phyloP scores from a whole-genome alignment of 2,888 invertebrate genomes.

The Ennomos fuscantarius region DNA sequence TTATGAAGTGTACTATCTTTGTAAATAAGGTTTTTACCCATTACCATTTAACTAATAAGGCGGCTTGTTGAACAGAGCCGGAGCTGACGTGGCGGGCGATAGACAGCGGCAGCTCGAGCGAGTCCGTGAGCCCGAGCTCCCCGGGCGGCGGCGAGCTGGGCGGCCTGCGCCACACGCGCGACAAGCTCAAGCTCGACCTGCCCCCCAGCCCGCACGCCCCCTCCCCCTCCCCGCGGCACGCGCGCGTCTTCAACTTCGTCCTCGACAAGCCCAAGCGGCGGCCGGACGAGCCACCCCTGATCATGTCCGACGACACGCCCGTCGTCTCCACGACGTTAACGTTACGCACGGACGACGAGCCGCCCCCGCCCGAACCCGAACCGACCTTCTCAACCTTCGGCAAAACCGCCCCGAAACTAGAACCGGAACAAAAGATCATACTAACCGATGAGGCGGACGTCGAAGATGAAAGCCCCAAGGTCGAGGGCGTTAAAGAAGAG shows the following conservation, averaged over 20 bases:
- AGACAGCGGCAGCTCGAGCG: conserved; percentile 75
- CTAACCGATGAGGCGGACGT: conserved; percentile 54
- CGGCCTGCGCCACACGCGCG: conserved; percentile 89
- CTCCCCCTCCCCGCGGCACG: conserved; percentile 73
- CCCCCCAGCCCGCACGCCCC: conserved; percentile 83
- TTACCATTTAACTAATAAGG: too few species aligned
- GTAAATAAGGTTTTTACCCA: too few species aligned
- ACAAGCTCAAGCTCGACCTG: conserved; percentile 89
- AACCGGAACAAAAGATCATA: conserved; percentile 65
- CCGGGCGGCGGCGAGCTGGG: conserved; percentile 82
- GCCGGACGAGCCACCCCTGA: conserved; percentile 61
- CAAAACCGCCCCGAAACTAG: conserved; percentile 66
- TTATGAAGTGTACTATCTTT: too few species aligned
- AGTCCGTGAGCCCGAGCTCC: conserved; percentile 75
- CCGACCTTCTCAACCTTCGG: conserved; percentile 87
- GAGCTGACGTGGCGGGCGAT: conserved; percentile 60
- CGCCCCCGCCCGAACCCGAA: conserved; percentile 60
- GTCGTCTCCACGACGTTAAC: conserved; percentile 31
- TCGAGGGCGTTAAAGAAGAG: conserved; percentile 79
- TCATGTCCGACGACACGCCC: conserved; percentile 78
- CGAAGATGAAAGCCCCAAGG: conserved; percentile 54
- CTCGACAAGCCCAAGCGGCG: conserved; percentile 70
- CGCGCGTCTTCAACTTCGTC: conserved; percentile 74
- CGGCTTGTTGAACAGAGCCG: conserved; percentile 29
- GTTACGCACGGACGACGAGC: conserved; percentile 49